Base-by-base conservation (phyloP, 2,888 invertebrate genomes). In the Choristoneura rosaceana region DNA sequence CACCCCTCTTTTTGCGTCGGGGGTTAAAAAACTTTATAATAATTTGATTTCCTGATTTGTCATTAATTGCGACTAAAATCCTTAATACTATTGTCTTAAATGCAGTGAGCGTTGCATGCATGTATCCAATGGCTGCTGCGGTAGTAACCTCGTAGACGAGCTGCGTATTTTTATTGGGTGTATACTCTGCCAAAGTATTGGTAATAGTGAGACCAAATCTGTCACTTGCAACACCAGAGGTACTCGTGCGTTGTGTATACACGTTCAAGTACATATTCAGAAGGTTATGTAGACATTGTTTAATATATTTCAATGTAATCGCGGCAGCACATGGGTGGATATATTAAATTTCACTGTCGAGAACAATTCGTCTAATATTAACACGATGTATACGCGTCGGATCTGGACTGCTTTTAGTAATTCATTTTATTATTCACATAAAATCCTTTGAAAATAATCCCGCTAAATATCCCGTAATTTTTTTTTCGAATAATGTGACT, bases 281-380 rank as follows among this genome's bases (percentile, higher is more conserved):
- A 25, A 25, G 25, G 25, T n/a, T n/a, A n/a, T n/a, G n/a, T 5
- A 4, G 10, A 47, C 14, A 47, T n/a, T 47, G 47, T 47, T 47
- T n/a, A 47, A 47, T 52, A 17, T 52, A 2, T 14, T 9, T 17
- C 17, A 9, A 8, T 55, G 25, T 55, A n/a, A 59, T 34, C 34
- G 59, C 34, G 59, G 17, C 59, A 34, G 34, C n/a, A 59, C 34
- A 59, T 59, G 59, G 33, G n/a, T 34, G 34, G 34, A 34, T 34
- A 64, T 64, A 64, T 45, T 63, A 63, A 63, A 47, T 45, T 47
- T 9, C 45, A 14, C 38, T 59, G 8, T 47, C 25, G 47, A 34
- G 63, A 64, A 64, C 64, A 64, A 64, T 64, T n/a, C 50, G 5
- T n/a, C 14, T 10, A 9, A 34, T 50, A 64, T 64, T 64, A 45